A percentile compares a stretch with the other conserved stretches of the same genome.
Evolutionary conservation across 2,113 vertebrate genomes (phyloP).

Genomic region (Scomber japonicus): DNA sequence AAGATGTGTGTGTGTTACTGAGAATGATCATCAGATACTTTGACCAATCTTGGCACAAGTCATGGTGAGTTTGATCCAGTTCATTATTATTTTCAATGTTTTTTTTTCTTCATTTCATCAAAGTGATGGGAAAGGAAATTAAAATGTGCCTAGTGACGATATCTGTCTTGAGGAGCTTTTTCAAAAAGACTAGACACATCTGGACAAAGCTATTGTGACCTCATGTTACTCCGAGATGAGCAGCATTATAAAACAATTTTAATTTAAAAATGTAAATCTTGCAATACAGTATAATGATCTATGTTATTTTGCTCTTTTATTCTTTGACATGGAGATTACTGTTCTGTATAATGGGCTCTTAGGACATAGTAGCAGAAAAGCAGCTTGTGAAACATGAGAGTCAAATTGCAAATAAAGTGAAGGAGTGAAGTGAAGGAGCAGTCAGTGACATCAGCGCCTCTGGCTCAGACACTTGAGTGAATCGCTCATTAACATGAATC

Average conservation of each 20-base stretch:
- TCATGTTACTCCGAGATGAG: constrained; percentile 20
- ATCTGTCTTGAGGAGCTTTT: background rate
- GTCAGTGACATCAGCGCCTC: constrained; percentile 42
- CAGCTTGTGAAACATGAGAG: constrained; percentile 34
- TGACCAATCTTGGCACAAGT: constrained; percentile 29
- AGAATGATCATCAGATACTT: background rate
- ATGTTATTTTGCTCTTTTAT: background rate
- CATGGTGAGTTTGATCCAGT: constrained; percentile 23
- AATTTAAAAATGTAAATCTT: background rate
- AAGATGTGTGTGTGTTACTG: constrained; percentile 5
- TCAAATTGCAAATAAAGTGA: constrained; percentile 34
- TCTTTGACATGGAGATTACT: background rate
- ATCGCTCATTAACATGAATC: constrained; percentile 37
- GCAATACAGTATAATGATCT: background rate
- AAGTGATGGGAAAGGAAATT: constrained; percentile 42
- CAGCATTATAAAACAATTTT: background rate
- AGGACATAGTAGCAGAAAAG: background rate
- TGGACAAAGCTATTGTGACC: constrained; percentile 51
- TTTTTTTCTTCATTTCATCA: background rate
- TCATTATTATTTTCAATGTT: constrained; percentile 14
- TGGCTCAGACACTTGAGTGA: constrained; percentile 37
- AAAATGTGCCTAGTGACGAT: constrained; percentile 46
- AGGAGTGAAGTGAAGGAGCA: constrained; percentile 25
- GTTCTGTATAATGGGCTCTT: background rate
- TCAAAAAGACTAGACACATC: constrained; percentile 51